These are phyloP conservation scores for Myiothlypis coronata DNA, from an alignment of 2,797 vertebrate species.

Conservation along the genomic window DNA sequence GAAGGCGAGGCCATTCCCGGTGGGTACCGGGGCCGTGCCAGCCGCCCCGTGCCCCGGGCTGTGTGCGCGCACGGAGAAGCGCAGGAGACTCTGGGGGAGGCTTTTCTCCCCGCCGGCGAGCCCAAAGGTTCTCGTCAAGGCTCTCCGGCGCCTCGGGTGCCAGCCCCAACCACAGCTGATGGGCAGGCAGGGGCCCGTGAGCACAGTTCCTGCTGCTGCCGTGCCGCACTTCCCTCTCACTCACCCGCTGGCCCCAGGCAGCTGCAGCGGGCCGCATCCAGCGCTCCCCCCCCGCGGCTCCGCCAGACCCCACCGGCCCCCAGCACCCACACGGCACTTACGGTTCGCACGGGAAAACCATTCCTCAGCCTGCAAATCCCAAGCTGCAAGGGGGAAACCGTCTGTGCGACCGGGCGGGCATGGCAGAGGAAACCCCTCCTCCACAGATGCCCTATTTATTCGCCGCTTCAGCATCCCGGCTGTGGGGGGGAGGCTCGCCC, in stretches of 20 bases:
- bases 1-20: rapidly evolving
- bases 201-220: neutral
- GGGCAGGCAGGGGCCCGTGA: neutral
- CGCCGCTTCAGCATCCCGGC: constrained; percentile 64
- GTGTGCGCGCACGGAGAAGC: neutral
- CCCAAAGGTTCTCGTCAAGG: neutral
- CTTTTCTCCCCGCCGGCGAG: neutral
- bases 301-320: neutral
- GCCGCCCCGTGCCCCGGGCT: neutral
- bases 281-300: constrained; percentile 10
- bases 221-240: constrained; percentile 13
- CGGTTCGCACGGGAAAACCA: constrained; percentile 73
- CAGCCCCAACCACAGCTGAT: neutral
- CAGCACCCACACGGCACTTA: constrained; percentile 65
- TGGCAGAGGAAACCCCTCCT: constrained; percentile 74
- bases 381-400: constrained; percentile 33
- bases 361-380: constrained; percentile 65
- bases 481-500: neutral
- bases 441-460: constrained; percentile 71
- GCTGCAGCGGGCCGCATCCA: neutral
- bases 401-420: constrained; percentile 37
- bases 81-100: neutral
- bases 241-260: neutral
- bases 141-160: neutral
- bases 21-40: rapidly evolving